These are phyloP conservation scores for Notothenia rossii DNA, from an alignment of 2,113 vertebrate genomes.

Conservation along the genomic window DNA sequence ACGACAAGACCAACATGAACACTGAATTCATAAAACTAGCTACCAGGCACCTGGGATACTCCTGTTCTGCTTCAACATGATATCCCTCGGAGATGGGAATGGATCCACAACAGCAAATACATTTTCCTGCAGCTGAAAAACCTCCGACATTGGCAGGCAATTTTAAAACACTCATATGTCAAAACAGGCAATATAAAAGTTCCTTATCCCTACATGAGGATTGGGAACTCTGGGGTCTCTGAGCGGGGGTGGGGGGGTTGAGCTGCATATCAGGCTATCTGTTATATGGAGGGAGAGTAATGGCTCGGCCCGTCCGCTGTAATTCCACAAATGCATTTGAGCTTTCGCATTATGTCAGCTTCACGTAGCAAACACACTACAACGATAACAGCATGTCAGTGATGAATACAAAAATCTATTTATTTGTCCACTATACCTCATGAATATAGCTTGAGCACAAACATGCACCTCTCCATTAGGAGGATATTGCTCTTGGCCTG, in stretches of 20 bases:
- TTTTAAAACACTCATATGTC: conserved; percentile 67
- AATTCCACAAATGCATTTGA: conserved; percentile 71
- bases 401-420: conserved; percentile 63
- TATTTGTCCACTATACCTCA: conserved; percentile 61
- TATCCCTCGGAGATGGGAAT: conserved; percentile 35
- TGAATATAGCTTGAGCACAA: conserved; percentile 66
- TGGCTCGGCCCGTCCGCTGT: conserved; percentile 48
- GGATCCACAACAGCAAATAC: conserved; percentile 59
- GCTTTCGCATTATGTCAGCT: conserved; percentile 54
- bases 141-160: conserved; percentile 57
- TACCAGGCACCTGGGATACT: conserved; percentile 25
- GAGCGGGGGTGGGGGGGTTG: conserved; percentile 56
- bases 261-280: conserved; percentile 68
- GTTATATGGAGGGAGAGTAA: conserved; percentile 48
- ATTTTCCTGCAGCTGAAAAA: conserved; percentile 50
- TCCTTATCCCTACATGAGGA: conserved; percentile 49
- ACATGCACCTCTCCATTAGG: conserved; percentile 57
- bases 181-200: conserved; percentile 65
- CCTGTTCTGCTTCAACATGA: background rate
- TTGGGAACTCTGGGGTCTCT: conserved; percentile 61
- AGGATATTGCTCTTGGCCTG: conserved; percentile 68
- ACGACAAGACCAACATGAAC: background rate
- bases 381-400: conserved; percentile 76
- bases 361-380: conserved; percentile 65
- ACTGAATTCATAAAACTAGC: no score